Conservation (phyloP, 2,113 vertebrate genomes). For the Oncorhynchus keta region DNA sequence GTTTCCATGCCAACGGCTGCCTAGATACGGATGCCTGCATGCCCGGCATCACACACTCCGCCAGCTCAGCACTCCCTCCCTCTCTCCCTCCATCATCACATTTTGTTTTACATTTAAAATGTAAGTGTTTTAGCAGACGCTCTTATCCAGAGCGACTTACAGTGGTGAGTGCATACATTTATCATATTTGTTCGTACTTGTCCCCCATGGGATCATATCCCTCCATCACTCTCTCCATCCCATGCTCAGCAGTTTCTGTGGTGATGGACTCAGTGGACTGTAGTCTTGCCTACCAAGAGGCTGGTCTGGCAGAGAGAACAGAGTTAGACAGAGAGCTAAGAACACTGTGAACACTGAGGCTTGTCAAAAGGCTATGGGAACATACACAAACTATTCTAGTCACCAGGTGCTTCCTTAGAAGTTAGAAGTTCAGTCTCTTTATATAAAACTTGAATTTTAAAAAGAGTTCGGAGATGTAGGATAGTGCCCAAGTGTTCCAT, state of each 20-base stretch:
- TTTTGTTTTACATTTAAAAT: no score
- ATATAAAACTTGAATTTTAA: no score
- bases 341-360: conserved; percentile 3
- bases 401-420: background rate
- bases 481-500: no score
- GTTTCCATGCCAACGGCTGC: conserved; percentile 59
- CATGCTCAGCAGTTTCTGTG: conserved; percentile 52
- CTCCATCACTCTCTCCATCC: conserved; percentile 20
- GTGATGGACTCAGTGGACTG: conserved; percentile 32
- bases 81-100: background rate
- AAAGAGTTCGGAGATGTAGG: background rate
- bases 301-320: conserved; percentile 11
- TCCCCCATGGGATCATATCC: background rate
- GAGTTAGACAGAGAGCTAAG: background rate
- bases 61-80: background rate
- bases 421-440: no score
- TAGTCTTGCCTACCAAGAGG: conserved; percentile 18
- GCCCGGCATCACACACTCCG: no score
- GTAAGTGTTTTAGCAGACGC: no score
- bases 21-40: conserved; percentile 30
- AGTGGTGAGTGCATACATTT: no score
- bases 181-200: no score
- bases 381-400: background rate
- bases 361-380: background rate
- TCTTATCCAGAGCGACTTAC: no score